Evolutionary conservation across 2,797 vertebrate species (phyloP).

Genomic region (Brotula barbata): DNA sequence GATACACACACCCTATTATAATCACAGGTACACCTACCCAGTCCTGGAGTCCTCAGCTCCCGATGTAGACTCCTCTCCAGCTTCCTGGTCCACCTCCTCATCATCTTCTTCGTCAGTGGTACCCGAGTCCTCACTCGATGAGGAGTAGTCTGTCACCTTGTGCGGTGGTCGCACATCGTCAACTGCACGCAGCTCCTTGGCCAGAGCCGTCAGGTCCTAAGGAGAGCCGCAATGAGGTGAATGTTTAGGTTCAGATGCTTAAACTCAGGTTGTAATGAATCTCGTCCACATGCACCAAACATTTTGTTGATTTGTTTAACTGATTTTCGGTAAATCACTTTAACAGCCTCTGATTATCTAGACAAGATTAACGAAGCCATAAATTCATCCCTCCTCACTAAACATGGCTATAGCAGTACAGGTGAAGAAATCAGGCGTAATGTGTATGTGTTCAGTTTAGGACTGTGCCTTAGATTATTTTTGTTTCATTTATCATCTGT

Average conservation of each 20-base stretch:
- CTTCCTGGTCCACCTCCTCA: constrained; percentile 96
- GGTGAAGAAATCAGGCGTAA: not conserved
- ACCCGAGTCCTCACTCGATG: constrained; percentile 96
- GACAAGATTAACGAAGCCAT: constrained; percentile 3
- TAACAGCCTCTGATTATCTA: not conserved
- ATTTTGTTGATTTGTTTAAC: too few relatives aligned
- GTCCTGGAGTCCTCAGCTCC: constrained; percentile 93
- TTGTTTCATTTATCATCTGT: too few relatives aligned
- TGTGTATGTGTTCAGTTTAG: not conserved
- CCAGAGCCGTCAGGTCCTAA: constrained; percentile 94
- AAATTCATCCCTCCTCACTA: constrained; percentile 20
- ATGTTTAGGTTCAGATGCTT: constrained; percentile 4
- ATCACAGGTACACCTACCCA: constrained; percentile 78
- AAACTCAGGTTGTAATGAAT: constrained; percentile 6
- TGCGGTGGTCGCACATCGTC: constrained; percentile 94
- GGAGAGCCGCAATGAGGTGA: not conserved
- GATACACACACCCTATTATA: too few relatives aligned
- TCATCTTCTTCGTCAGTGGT: constrained; percentile 97
- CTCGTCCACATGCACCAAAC: not conserved
- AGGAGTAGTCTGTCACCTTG: constrained; percentile 98
- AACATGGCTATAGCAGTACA: not conserved
- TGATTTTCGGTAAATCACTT: not conserved
- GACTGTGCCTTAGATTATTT: not conserved
- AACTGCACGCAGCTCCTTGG: constrained; percentile 93
- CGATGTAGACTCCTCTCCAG: constrained; percentile 91